Conservation (phyloP, 2,797 vertebrate species). For the Staurois parvus region DNA sequence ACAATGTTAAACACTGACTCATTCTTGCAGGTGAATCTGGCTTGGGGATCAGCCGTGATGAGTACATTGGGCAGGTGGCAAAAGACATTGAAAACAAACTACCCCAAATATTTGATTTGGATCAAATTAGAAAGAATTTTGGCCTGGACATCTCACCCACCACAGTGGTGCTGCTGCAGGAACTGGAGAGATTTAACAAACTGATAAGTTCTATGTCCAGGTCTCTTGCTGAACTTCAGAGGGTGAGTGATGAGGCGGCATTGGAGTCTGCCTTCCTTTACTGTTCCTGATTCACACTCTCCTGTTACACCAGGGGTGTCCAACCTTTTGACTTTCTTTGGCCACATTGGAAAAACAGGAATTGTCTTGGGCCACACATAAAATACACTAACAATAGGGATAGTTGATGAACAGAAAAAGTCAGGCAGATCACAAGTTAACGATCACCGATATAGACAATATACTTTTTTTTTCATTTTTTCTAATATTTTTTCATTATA, state of each 20-base stretch:
- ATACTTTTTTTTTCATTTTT: too few species aligned
- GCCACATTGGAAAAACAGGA: too few species aligned
- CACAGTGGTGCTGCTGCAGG: constrained; percentile 90
- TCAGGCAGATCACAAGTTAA: too few species aligned
- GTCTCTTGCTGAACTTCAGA: constrained; percentile 87
- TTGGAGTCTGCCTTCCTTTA: background rate
- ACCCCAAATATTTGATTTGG: constrained; percentile 85
- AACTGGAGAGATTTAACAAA: constrained; percentile 92
- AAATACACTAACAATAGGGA: too few species aligned
- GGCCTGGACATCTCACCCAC: constrained; percentile 82
- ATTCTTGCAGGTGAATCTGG: constrained; percentile 83
- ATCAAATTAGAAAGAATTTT: constrained; percentile 81
- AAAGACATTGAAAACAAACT: constrained; percentile 92
- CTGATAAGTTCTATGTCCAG: constrained; percentile 83
- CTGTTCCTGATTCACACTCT: background rate
- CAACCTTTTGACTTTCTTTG: too few species aligned
- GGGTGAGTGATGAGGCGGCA: constrained; percentile 75
- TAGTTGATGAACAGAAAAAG: too few species aligned
- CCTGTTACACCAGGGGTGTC: too few species aligned
- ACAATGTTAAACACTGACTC: background rate
- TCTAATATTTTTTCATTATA: too few species aligned
- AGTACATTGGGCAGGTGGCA: constrained; percentile 88
- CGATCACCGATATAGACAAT: too few species aligned
- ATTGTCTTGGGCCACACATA: too few species aligned
- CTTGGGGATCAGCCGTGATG: constrained; percentile 85